Evolutionary conservation across 2,113 vertebrate species (phyloP).

Genomic region (Chitala chitala): DNA sequence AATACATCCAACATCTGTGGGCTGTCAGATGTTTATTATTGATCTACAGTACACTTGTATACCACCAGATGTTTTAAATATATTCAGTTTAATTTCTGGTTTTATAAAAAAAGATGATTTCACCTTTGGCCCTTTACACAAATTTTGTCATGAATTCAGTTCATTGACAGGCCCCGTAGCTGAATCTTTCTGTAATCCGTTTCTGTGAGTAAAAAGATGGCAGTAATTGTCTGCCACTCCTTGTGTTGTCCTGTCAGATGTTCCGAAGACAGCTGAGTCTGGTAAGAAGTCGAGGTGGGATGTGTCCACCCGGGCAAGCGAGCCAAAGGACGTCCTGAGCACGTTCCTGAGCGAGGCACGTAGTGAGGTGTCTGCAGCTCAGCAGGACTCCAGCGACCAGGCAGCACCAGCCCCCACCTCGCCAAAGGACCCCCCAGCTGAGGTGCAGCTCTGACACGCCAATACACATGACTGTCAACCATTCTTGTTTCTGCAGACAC

Average conservation of each 20-base stretch:
- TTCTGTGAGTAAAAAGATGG: no score
- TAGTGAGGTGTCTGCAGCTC: constrained; percentile 49
- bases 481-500: no score
- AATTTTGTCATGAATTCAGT: no score
- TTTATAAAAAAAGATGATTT: no score
- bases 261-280: constrained; percentile 54
- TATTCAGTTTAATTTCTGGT: no score
- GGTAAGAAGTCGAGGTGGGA: constrained; percentile 87
- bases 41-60: no score
- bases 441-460: constrained; percentile 28
- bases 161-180: no score
- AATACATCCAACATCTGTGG: no score
- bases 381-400: constrained; percentile 36
- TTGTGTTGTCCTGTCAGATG: not conserved
- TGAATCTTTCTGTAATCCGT: no score
- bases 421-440: not conserved
- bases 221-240: not conserved
- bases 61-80: no score
- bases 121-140: no score
- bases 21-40: no score
- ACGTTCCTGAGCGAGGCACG: constrained; percentile 67
- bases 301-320: constrained; percentile 57
- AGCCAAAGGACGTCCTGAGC: constrained; percentile 65
- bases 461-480: not conserved
- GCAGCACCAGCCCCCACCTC: not conserved